Evolutionary conservation across 2,888 invertebrate genomes (phyloP).

Genomic region (Hirtodrosophila duncani): DNA sequence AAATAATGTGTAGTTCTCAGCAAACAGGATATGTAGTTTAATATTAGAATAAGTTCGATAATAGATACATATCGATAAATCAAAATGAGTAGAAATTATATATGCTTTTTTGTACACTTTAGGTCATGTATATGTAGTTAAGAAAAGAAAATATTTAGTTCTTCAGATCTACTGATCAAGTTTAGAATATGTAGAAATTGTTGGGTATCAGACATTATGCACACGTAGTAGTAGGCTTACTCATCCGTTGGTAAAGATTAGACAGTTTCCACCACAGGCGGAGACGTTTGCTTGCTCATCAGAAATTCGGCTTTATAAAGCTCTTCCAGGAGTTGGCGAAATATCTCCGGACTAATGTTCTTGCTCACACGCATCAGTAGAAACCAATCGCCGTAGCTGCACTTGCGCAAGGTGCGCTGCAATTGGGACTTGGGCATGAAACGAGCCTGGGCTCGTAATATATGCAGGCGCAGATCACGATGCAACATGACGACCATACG

Average conservation of each 20-base stretch:
- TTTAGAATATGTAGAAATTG: too few relatives aligned
- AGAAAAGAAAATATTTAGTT: too few relatives aligned
- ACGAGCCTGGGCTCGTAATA: constrained; percentile 63
- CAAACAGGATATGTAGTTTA: too few relatives aligned
- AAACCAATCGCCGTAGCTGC: constrained; percentile 87
- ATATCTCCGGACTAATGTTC: constrained; percentile 85
- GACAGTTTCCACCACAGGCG: constrained; percentile 19
- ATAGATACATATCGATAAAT: constrained; percentile 33
- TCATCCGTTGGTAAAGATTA: constrained; percentile 16
- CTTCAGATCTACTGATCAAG: too few relatives aligned
- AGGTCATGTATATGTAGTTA: neutral
- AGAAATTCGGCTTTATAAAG: constrained; percentile 59
- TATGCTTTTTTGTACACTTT: constrained; percentile 2
- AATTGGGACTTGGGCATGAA: constrained; percentile 55
- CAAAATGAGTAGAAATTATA: neutral
- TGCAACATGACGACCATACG: constrained; percentile 82
- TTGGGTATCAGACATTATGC: too few relatives aligned
- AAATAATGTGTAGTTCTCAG: too few relatives aligned
- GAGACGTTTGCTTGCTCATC: constrained; percentile 8
- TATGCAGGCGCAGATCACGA: constrained; percentile 60
- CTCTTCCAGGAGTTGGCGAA: constrained; percentile 82
- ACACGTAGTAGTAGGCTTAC: too few relatives aligned
- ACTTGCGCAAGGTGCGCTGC: constrained; percentile 41
- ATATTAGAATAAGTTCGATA: constrained; percentile 30
- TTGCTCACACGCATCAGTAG: constrained; percentile 86